Conservation (phyloP, 1,140 invertebrate genomes). For the Aphaenogaster ashmeadi region DNA sequence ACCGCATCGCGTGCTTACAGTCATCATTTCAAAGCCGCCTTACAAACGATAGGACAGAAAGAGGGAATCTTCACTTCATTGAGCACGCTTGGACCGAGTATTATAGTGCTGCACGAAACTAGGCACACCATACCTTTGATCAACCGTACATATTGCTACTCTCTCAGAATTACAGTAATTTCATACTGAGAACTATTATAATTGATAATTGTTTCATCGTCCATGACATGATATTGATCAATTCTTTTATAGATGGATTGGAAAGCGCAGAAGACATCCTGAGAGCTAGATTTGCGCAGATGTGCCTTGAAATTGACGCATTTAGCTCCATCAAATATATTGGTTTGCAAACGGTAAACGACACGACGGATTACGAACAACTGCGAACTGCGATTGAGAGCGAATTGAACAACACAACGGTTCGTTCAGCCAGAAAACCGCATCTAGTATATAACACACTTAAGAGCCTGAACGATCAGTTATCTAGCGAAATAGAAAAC, state of each 20-base stretch:
- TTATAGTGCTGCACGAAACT: slow-evolving; percentile 95
- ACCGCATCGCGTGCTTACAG: slow-evolving; percentile 92
- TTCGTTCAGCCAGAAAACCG: slow-evolving; percentile 90
- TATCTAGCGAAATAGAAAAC: slow-evolving; percentile 91
- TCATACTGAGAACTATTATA: slow-evolving; percentile 40
- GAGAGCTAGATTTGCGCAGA: slow-evolving; percentile 89
- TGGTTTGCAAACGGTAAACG: slow-evolving; percentile 88
- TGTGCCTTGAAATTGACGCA: slow-evolving; percentile 90
- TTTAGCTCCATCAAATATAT: slow-evolving; percentile 93
- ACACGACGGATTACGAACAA: slow-evolving; percentile 87
- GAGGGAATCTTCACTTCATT: slow-evolving; percentile 86
- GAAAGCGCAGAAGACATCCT: slow-evolving; percentile 91
- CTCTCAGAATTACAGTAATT: slow-evolving; percentile 73
- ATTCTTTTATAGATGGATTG: slow-evolving; percentile 83
- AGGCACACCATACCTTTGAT: slow-evolving; percentile 90
- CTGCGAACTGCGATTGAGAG: slow-evolving; percentile 85
- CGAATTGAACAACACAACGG: slow-evolving; percentile 90
- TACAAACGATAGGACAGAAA: slow-evolving; percentile 88
- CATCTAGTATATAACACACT: slow-evolving; percentile 90
- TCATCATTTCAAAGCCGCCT: slow-evolving; percentile 91
- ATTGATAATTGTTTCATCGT: not conserved
- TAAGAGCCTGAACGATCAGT: slow-evolving; percentile 93
- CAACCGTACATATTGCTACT: slow-evolving; percentile 80
- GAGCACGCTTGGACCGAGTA: slow-evolving; percentile 90
- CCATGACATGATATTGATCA: slow-evolving; percentile 23